phyloP scores from a whole-genome alignment of 53 echinoderm and acorn worm species.

The Zoroaster sp. region DNA sequence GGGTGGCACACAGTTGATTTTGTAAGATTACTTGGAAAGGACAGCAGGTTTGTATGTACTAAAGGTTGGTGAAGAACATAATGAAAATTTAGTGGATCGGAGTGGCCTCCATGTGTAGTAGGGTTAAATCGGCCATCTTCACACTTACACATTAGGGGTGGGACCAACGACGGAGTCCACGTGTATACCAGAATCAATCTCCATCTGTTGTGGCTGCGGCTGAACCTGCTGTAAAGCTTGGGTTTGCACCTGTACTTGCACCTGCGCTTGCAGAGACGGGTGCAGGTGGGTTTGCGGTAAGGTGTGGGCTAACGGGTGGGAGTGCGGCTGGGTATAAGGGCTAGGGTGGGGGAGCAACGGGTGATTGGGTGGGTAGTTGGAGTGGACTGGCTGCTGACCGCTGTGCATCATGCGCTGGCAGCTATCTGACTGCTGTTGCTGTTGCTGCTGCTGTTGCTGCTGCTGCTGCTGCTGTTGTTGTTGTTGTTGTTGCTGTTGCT shows the following conservation, averaged over 20 bases:
- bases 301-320: slow-evolving; percentile 43
- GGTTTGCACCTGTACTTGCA: too few species aligned
- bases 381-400: slow-evolving; percentile 1
- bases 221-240: background rate
- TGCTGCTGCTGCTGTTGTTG: slow-evolving; percentile 38
- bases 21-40: too few species aligned
- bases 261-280: background rate
- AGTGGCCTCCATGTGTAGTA: too few species aligned
- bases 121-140: too few species aligned
- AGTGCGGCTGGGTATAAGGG: slow-evolving; percentile 45
- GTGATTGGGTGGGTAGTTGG: background rate
- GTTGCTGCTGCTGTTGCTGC: slow-evolving; percentile 44
- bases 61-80: too few species aligned
- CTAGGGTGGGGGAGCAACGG: slow-evolving; percentile 11
- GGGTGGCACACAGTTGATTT: too few species aligned
- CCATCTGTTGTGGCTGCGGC: slow-evolving; percentile 52
- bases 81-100: too few species aligned
- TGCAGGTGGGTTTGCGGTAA: slow-evolving; percentile 30
- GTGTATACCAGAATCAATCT: slow-evolving; percentile 12
- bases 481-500: slow-evolving; percentile 44
- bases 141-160: slow-evolving; percentile 43
- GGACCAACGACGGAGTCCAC: slow-evolving; percentile 45
- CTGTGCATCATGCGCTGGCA: slow-evolving; percentile 19
- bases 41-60: too few species aligned
- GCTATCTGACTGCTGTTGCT: slow-evolving; percentile 44